These are phyloP conservation scores for Drosophila kambysellisi DNA, from an alignment of 2,888 invertebrate genomes.

Conservation along the genomic window DNA sequence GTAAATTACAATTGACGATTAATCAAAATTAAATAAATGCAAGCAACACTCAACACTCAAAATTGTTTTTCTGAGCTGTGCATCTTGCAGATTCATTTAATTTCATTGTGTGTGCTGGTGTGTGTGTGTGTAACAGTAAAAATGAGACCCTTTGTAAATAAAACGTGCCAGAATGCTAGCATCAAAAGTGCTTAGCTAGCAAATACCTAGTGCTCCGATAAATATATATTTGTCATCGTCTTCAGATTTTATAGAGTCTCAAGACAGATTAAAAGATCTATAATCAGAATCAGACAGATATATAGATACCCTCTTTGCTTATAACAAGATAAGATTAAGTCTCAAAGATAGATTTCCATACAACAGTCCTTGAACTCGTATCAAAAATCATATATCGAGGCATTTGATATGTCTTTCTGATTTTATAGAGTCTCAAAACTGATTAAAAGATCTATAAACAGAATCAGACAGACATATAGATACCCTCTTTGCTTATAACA, in stretches of 20 bases:
- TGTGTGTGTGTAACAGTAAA: background rate
- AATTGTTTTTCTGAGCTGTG: background rate
- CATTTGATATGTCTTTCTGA: background rate
- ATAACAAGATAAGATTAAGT: background rate
- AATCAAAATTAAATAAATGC: slow-evolving; percentile 14
- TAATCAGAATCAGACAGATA: background rate
- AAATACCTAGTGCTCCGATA: background rate
- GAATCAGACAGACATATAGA: background rate
- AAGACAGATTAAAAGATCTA: background rate
- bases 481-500: background rate
- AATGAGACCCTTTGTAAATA: slow-evolving; percentile 4
- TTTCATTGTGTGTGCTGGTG: background rate
- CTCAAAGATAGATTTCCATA: background rate
- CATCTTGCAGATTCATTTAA: slow-evolving; percentile 16
- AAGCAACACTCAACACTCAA: slow-evolving; percentile 5
- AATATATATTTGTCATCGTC: background rate
- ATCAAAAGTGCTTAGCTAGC: background rate
- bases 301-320: background rate
- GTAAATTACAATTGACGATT: slow-evolving; percentile 37
- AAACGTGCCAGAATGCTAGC: background rate
- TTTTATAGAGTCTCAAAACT: background rate
- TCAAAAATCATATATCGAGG: background rate
- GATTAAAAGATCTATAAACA: background rate
- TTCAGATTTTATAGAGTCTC: background rate
- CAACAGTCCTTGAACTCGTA: background rate